Percentiles rank a stretch among this genome's conserved stretches.
These are phyloP conservation scores for Heliocidaris tuberculata DNA, from an alignment of 35 echinoderm and acorn worm genomes.

Conservation along the genomic window DNA sequence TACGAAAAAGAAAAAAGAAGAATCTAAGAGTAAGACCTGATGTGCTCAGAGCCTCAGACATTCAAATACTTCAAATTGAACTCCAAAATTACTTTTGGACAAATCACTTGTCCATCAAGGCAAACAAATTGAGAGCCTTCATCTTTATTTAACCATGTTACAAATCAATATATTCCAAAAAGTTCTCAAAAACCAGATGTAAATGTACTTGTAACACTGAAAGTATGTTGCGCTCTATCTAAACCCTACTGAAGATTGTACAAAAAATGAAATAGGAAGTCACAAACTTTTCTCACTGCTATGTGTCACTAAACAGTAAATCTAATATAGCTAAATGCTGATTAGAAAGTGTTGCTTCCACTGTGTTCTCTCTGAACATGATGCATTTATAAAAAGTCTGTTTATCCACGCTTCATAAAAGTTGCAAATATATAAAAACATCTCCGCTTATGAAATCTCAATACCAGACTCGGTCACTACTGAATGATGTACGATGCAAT, in stretches of 20 bases:
- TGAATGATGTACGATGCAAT: no score
- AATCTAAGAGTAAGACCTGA: no score
- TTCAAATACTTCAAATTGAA: neutral
- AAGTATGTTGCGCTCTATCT: neutral
- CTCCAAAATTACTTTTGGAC: neutral
- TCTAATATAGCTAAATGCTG: no score
- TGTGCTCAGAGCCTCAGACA: neutral
- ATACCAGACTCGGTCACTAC: no score
- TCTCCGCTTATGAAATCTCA: no score
- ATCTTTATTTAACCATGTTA: neutral
- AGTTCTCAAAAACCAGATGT: neutral
- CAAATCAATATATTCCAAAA: neutral
- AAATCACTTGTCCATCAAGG: neutral
- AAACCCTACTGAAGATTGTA: neutral
- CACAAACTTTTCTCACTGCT: neutral
- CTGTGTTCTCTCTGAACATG: no score
- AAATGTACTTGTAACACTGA: neutral
- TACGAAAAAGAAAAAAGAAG: no score
- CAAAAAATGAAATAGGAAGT: neutral
- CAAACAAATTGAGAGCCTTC: neutral
- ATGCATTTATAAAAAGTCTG: no score
- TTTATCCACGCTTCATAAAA: no score
- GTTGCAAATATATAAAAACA: no score
- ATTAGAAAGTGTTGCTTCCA: no score
- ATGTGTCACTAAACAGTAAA: neutral